Evolutionary conservation across 2,888 invertebrate genomes (phyloP).

Genomic region (Tubiluchus corallicola): DNA sequence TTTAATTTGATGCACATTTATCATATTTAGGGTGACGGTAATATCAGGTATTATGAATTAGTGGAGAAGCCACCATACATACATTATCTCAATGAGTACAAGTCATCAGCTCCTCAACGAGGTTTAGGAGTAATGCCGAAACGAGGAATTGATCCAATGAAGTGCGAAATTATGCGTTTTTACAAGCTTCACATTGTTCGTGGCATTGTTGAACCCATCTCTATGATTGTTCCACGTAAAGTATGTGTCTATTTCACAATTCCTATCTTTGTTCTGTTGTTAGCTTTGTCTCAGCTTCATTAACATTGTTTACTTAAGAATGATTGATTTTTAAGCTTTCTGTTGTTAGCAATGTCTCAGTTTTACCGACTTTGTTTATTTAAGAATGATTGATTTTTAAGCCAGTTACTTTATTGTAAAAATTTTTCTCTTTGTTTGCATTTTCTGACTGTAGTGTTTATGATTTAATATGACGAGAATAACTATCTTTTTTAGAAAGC

Average conservation of each 20-base stretch:
- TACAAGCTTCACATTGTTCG: slow-evolving; percentile 60
- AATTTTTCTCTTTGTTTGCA: too few species aligned
- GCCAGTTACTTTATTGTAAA: too few species aligned
- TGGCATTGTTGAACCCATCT: slow-evolving; percentile 64
- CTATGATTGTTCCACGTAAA: slow-evolving; percentile 96
- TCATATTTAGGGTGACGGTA: slow-evolving; percentile 83
- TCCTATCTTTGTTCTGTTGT: slow-evolving; percentile 5
- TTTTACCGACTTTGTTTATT: too few species aligned
- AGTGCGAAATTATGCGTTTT: slow-evolving; percentile 85
- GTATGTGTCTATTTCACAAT: slow-evolving; percentile 25
- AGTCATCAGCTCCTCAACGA: slow-evolving; percentile 91
- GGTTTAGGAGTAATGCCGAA: slow-evolving; percentile 84
- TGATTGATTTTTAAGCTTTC: too few species aligned
- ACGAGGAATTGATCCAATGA: slow-evolving; percentile 78
- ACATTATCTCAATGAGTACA: slow-evolving; percentile 90
- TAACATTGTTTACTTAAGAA: too few species aligned
- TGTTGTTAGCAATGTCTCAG: too few species aligned
- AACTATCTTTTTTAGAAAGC: too few species aligned
- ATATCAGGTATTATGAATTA: slow-evolving; percentile 82
- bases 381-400: too few species aligned
- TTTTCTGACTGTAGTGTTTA: too few species aligned
- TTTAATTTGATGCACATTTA: too few species aligned
- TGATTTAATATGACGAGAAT: too few species aligned
- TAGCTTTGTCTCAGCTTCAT: background rate
- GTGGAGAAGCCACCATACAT: slow-evolving; percentile 83